Evolutionary conservation across 2,888 invertebrate genomes (phyloP).

Genomic region (Thecophora atra): DNA sequence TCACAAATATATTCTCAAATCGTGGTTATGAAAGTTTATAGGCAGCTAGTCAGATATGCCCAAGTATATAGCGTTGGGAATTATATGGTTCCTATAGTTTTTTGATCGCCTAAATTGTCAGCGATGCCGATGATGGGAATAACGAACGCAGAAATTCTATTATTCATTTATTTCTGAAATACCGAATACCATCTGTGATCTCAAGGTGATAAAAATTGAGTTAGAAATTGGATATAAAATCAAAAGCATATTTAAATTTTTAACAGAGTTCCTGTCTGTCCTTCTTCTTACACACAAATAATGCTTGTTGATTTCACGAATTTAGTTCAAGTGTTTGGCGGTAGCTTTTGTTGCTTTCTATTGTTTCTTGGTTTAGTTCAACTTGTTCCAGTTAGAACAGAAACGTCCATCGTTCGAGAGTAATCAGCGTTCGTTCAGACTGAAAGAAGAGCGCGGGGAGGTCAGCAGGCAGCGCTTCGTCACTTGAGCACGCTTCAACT

Average conservation of each 20-base stretch:
- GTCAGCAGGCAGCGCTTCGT: neutral
- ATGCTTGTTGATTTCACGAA: neutral
- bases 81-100: too few relatives aligned
- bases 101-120: too few relatives aligned
- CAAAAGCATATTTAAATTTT: neutral
- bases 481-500: slow-evolving; percentile 18
- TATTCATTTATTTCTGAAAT: too few relatives aligned
- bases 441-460: neutral
- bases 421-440: neutral
- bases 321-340: neutral
- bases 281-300: neutral
- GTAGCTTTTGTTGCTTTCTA: neutral
- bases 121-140: too few relatives aligned
- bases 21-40: too few relatives aligned
- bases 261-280: neutral
- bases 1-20: too few relatives aligned
- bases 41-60: too few relatives aligned
- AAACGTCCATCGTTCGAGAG: neutral
- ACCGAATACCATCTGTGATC: too few relatives aligned
- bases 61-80: too few relatives aligned
- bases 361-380: neutral
- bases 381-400: neutral
- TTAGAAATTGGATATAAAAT: too few relatives aligned
- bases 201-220: too few relatives aligned
- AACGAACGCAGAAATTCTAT: too few relatives aligned